Percentiles rank a stretch among this genome's conserved stretches.
phyloP scores from a whole-genome alignment of 2,888 invertebrate species.

The Herminia tarsipennalis region DNA sequence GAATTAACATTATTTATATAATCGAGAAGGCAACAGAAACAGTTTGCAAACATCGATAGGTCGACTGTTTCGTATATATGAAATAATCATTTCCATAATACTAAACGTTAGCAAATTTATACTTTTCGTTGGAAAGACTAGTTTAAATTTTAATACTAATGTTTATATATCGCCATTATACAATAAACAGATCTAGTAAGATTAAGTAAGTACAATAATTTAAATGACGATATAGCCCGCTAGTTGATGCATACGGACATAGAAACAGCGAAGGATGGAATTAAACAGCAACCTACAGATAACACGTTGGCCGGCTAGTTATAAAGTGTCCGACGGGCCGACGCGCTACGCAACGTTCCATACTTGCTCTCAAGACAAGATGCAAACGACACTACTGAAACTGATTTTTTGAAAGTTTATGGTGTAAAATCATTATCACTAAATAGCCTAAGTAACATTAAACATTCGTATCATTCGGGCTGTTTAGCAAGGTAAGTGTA shows the following conservation, averaged over 20 bases:
- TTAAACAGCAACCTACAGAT: not conserved
- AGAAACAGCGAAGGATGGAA: slow-evolving; percentile 11
- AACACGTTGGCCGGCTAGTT: no score
- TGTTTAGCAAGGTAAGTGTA: no score
- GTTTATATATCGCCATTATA: slow-evolving; percentile 25
- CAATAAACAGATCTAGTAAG: no score
- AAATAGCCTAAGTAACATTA: no score
- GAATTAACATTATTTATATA: slow-evolving; percentile 39
- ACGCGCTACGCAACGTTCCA: no score
- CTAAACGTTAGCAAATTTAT: slow-evolving; percentile 23
- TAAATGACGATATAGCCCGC: slow-evolving; percentile 24
- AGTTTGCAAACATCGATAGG: slow-evolving; percentile 19
- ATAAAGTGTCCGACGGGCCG: no score
- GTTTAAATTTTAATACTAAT: slow-evolving; percentile 24
- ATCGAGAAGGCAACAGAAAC: slow-evolving; percentile 42
- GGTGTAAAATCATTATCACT: no score
- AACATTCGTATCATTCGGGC: no score
- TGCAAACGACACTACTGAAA: no score
- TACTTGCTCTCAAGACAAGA: no score
- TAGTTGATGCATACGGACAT: slow-evolving; percentile 9
- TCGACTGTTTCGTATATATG: slow-evolving; percentile 20
- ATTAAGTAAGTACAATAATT: slow-evolving; percentile 23
- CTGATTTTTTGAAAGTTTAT: no score
- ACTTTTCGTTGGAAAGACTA: slow-evolving; percentile 44
- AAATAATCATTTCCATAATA: slow-evolving; percentile 26